These are phyloP conservation scores for Coracopsis vasa DNA, from an alignment of 2,113 vertebrate genomes.

Conservation along the genomic window DNA sequence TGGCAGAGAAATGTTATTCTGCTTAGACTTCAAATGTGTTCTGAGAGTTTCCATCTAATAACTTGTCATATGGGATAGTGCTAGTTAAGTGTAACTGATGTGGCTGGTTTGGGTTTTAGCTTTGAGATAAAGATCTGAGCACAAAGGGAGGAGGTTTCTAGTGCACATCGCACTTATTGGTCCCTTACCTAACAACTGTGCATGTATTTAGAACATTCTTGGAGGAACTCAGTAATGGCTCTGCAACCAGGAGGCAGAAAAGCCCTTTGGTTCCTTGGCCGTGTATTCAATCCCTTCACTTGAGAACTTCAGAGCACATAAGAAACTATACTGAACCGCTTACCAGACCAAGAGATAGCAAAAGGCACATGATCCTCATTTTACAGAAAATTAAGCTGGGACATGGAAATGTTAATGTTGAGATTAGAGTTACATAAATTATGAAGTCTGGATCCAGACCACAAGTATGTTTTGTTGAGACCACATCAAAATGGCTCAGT, in stretches of 20 bases:
- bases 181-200: not conserved
- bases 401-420: conserved; percentile 27
- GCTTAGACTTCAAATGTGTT: not conserved
- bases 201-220: accelerated
- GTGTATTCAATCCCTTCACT: not conserved
- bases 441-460: conserved; percentile 30
- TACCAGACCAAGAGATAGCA: not conserved
- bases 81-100: not conserved
- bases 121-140: not conserved
- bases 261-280: not conserved
- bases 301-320: not conserved
- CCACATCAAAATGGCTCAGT: conserved; percentile 42
- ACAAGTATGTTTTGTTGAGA: conserved; percentile 45
- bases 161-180: not conserved
- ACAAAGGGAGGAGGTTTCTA: not conserved
- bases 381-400: conserved; percentile 2
- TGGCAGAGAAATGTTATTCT: conserved; percentile 5
- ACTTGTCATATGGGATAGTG: not conserved
- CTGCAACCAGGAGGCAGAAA: not conserved
- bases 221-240: not conserved
- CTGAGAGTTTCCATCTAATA: not conserved
- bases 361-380: not conserved
- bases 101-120: not conserved
- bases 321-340: not conserved
- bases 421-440: conserved; percentile 48